These are phyloP conservation scores for Epinephelus lanceolatus DNA, from an alignment of 2,113 vertebrate species.

Conservation along the genomic window DNA sequence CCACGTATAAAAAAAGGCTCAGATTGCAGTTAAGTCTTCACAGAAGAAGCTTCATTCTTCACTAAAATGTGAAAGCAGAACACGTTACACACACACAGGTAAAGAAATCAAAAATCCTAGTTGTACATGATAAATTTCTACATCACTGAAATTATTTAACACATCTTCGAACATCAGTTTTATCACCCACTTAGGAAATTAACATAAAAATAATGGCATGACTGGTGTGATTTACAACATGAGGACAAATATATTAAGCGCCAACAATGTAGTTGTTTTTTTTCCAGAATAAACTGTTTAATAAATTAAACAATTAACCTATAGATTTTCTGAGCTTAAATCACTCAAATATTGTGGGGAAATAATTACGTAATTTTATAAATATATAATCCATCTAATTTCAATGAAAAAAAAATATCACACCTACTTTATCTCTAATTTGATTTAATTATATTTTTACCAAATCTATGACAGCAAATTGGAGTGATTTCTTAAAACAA, in stretches of 20 bases:
- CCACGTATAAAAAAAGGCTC: constrained; percentile 75
- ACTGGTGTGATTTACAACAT: constrained; percentile 34
- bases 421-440: neutral
- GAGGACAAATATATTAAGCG: constrained; percentile 44
- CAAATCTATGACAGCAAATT: neutral
- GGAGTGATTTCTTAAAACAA: neutral
- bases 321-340: neutral
- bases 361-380: constrained; percentile 18
- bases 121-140: constrained; percentile 40
- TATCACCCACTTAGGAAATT: constrained; percentile 21
- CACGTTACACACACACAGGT: constrained; percentile 7
- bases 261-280: constrained; percentile 45
- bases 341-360: constrained; percentile 15
- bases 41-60: constrained; percentile 85
- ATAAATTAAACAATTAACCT: constrained; percentile 14
- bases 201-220: neutral
- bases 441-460: constrained; percentile 5
- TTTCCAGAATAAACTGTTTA: neutral
- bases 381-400: constrained; percentile 40
- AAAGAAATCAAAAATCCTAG: constrained; percentile 27
- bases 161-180: constrained; percentile 31
- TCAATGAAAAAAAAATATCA: neutral
- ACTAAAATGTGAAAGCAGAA: constrained; percentile 86
- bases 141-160: constrained; percentile 20
- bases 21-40: constrained; percentile 85